These are phyloP conservation scores for Falco berigora DNA, from an alignment of 2,797 vertebrate genomes.

Conservation along the genomic window DNA sequence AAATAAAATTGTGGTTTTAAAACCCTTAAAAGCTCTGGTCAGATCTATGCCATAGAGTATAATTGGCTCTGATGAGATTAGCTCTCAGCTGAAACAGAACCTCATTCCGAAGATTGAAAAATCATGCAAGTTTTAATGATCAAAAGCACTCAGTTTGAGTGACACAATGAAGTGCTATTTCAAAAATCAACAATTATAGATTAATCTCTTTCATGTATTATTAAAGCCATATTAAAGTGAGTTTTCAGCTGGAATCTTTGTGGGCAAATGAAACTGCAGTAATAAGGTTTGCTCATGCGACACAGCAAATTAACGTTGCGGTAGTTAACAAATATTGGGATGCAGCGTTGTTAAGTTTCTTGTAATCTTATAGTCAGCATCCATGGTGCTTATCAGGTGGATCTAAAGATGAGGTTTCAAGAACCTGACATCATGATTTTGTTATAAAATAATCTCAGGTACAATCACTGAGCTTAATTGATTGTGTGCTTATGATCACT, in stretches of 20 bases:
- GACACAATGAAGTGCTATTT: conserved; percentile 41
- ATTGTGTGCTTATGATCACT: not conserved
- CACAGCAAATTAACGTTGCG: not conserved
- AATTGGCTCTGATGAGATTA: conserved; percentile 61
- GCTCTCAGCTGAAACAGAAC: conserved; percentile 21
- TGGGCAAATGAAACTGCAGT: not conserved
- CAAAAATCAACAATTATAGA: conserved; percentile 50
- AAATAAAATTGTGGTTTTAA: not conserved
- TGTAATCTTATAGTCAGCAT: not conserved
- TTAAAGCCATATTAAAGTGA: conserved; percentile 36
- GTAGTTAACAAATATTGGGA: not conserved
- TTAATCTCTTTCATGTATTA: conserved; percentile 59
- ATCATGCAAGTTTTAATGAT: conserved; percentile 49
- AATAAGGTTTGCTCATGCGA: not conserved
- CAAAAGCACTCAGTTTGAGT: conserved; percentile 48
- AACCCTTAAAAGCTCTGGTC: not conserved
- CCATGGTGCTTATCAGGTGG: not conserved
- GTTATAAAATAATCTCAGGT: not conserved
- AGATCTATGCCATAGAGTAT: not conserved
- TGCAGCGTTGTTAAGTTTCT: not conserved
- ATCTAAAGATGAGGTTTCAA: not conserved
- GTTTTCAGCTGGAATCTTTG: conserved; percentile 18
- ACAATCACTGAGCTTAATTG: not conserved
- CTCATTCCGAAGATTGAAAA: not conserved
- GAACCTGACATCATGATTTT: not conserved